phyloP scores from a whole-genome alignment of 1,140 invertebrate genomes.

The Lethocerus indicus region DNA sequence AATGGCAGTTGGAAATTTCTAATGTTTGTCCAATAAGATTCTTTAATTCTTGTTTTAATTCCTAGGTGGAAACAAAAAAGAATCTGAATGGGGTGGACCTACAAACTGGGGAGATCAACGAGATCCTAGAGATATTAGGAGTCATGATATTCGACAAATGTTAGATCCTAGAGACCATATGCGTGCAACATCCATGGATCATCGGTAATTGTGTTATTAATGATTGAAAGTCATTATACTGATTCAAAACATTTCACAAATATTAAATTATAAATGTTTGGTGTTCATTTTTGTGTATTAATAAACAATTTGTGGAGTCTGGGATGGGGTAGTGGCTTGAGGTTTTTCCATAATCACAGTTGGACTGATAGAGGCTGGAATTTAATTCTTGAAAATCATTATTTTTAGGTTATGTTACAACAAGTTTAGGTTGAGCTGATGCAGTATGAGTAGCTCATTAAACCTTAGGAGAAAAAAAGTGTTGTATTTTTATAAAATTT shows the following conservation, averaged over 20 bases:
- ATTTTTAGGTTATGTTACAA: too few relatives aligned
- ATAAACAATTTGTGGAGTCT: too few relatives aligned
- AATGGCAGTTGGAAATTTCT: not conserved
- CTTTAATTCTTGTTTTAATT: not conserved
- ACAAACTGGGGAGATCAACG: slow-evolving; percentile 35
- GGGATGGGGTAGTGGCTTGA: too few relatives aligned
- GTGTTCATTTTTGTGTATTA: not conserved
- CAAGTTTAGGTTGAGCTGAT: too few relatives aligned
- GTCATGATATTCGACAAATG: slow-evolving; percentile 22
- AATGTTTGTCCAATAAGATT: not conserved
- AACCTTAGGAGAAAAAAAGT: too few relatives aligned
- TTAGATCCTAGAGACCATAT: slow-evolving; percentile 47
- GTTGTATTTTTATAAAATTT: too few relatives aligned
- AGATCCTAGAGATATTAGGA: slow-evolving; percentile 33
- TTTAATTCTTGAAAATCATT: too few relatives aligned
- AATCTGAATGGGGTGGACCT: slow-evolving; percentile 24
- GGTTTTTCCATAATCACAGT: too few relatives aligned
- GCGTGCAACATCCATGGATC: slow-evolving; percentile 29
- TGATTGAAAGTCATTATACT: not conserved
- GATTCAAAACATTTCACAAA: not conserved
- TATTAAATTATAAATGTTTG: not conserved
- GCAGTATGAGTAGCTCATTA: too few relatives aligned
- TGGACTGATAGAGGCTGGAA: too few relatives aligned
- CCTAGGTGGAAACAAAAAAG: slow-evolving; percentile 25
- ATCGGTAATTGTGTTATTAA: slow-evolving; percentile 16